These are phyloP conservation scores for Zaprionus lachaisei DNA, from an alignment of 1,140 invertebrate genomes.

Conservation along the genomic window DNA sequence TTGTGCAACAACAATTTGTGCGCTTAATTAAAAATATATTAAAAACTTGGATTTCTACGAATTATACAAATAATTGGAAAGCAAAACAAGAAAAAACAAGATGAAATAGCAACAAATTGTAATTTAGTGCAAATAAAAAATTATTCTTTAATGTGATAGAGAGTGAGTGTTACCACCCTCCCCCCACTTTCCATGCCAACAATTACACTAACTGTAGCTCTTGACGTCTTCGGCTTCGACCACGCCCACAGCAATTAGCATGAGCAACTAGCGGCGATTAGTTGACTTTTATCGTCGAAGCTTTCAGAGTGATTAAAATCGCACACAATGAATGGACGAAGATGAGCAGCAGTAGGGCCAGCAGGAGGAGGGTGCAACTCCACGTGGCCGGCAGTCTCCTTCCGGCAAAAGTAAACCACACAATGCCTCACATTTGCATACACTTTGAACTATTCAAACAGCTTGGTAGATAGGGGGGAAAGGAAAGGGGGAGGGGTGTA, in stretches of 20 bases:
- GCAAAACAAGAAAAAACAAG: background rate
- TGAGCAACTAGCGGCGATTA: constrained; percentile 54
- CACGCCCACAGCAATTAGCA: constrained; percentile 56
- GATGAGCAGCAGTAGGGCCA: constrained; percentile 49
- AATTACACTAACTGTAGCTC: constrained; percentile 47
- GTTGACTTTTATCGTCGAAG: constrained; percentile 63
- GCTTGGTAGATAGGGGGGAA: constrained; percentile 2
- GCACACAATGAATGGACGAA: constrained; percentile 61
- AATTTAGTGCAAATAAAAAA: constrained; percentile 6
- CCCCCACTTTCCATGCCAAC: background rate
- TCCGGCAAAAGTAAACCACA: constrained; percentile 77
- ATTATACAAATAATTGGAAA: constrained; percentile 19
- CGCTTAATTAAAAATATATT: constrained; percentile 61
- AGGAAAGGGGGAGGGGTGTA: background rate
- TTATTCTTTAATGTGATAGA: background rate
- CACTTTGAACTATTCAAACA: constrained; percentile 73
- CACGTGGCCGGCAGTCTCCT: constrained; percentile 26
- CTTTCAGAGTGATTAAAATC: constrained; percentile 78
- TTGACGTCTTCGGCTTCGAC: constrained; percentile 29
- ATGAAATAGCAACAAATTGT: background rate
- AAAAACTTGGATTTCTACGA: constrained; percentile 10
- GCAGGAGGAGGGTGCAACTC: background rate
- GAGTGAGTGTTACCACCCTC: background rate
- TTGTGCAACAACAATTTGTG: constrained; percentile 37
- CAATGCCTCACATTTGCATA: constrained; percentile 78